Percentiles rank a stretch among this genome's conserved stretches.
Evolutionary conservation across 2,797 vertebrate species (phyloP).

Genomic region (Antrozous pallidus): DNA sequence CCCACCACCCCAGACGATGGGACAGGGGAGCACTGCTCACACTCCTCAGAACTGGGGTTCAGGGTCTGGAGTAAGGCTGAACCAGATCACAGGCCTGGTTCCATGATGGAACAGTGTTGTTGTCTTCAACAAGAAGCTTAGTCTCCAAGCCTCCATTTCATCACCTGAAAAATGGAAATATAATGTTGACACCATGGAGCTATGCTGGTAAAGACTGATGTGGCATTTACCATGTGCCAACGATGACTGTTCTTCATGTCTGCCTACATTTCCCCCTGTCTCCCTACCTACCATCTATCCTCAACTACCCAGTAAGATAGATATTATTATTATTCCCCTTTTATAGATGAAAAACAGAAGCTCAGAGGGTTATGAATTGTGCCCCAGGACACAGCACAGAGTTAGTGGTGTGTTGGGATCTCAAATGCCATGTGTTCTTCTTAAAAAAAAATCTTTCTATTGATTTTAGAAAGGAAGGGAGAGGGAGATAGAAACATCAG

Average conservation of each 20-base stretch:
- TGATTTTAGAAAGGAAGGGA: too few species aligned
- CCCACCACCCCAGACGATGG: neutral
- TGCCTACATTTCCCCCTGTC: too few species aligned
- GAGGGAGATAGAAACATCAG: too few species aligned
- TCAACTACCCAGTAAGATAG: neutral
- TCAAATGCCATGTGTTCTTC: neutral
- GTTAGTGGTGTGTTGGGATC: neutral
- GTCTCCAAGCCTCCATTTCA: neutral
- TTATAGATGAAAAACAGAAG: neutral
- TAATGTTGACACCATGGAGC: neutral
- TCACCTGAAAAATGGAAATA: neutral
- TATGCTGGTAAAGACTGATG: too few species aligned
- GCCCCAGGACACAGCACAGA: neutral
- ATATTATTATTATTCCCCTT: neutral
- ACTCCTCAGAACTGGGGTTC: neutral
- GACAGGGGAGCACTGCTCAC: neutral
- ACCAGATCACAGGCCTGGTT: neutral
- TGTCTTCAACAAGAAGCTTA: neutral
- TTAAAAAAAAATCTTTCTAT: too few species aligned
- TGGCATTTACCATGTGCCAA: too few species aligned
- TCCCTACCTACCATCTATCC: neutral
- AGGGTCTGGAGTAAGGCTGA: neutral
- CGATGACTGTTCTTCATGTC: too few species aligned
- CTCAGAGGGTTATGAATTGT: neutral
- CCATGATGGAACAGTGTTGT: neutral